A percentile compares a stretch with the other conserved stretches of the same genome.
phyloP scores from a whole-genome alignment of 2,113 vertebrate genomes.

The Lampris incognitus region DNA sequence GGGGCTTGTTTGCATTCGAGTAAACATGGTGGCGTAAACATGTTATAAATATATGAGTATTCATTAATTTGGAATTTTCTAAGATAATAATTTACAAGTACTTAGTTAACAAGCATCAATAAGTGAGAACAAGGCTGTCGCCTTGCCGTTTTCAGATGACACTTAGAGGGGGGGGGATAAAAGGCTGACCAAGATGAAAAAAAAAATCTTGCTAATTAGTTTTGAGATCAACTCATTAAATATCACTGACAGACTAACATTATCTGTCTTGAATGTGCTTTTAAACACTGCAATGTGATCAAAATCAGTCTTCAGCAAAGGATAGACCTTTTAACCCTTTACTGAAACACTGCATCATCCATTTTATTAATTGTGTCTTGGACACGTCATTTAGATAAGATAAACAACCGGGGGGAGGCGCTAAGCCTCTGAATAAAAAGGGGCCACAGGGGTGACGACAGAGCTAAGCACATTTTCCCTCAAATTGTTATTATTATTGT shows the following conservation, averaged over 20 bases:
- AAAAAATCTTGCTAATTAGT: neutral
- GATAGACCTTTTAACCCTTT: no score
- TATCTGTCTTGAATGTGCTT: neutral
- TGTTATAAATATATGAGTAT: constrained; percentile 73
- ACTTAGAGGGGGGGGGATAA: constrained; percentile 28
- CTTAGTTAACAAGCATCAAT: constrained; percentile 76
- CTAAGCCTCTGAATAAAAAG: no score
- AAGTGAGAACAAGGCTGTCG: constrained; percentile 67
- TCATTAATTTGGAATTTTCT: constrained; percentile 71
- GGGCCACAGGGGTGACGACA: no score
- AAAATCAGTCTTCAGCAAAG: no score
- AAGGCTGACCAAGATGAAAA: constrained; percentile 55
- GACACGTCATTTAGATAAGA: no score
- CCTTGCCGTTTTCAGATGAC: constrained; percentile 53
- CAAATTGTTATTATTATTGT: no score
- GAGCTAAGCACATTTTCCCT: no score
- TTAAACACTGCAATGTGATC: no score
- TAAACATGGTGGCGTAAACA: constrained; percentile 71
- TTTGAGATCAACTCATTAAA: neutral
- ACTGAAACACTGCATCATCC: no score
- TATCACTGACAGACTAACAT: neutral
- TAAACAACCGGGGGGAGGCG: no score
- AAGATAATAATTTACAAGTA: constrained; percentile 71
- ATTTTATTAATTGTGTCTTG: no score
- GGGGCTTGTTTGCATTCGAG: constrained; percentile 71